A percentile compares a stretch with the other conserved stretches of the same genome.
Conservation (phyloP, 2,888 invertebrate species). For the Notodonta dromedarius region DNA sequence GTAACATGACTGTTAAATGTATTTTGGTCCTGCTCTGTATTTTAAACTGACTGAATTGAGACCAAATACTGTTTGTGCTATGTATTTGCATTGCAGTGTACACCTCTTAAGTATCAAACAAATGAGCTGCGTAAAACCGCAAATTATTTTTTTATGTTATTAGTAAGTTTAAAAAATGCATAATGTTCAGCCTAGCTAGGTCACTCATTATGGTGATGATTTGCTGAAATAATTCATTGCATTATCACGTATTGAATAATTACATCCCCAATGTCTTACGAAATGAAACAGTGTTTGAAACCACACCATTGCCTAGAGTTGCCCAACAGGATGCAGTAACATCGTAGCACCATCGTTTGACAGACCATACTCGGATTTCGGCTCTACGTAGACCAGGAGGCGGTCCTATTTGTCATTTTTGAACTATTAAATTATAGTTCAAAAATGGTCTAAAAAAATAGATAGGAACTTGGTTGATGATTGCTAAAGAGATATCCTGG, state of each 20-base stretch:
- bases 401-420: neutral
- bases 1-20: no score
- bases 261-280: conserved; percentile 20
- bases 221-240: neutral
- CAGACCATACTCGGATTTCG: conserved; percentile 41
- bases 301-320: conserved; percentile 34
- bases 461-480: no score
- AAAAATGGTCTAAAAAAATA: no score
- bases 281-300: conserved; percentile 30
- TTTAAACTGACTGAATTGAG: no score
- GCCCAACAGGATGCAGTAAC: conserved; percentile 24
- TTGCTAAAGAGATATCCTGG: no score
- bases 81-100: no score
- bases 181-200: neutral
- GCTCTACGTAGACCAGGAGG: conserved; percentile 18
- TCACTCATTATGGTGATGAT: neutral
- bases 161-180: neutral
- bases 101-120: no score
- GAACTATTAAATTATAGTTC: neutral
- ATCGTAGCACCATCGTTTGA: conserved; percentile 36
- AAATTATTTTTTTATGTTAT: neutral
- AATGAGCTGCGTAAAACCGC: neutral
- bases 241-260: neutral
- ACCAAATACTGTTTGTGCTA: no score
- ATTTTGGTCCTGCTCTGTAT: no score